Evolutionary conservation across 92 coral and sea anemone genomes (phyloP), one percentile per base, ranked within the genome.

Genomic region (Pocillopora grandis): DNA sequence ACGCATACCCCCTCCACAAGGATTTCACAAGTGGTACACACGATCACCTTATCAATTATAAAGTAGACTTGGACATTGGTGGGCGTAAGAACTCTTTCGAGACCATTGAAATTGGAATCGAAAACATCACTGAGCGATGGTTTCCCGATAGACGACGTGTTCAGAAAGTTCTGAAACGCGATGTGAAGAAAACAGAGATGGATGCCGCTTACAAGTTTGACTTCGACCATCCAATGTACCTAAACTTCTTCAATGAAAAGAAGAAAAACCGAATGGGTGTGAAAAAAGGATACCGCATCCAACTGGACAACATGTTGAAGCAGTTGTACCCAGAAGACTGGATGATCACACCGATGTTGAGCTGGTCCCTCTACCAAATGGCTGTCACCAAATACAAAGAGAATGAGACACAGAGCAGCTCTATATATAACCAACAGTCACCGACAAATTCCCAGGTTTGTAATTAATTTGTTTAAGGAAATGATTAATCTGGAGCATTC

Each of bases 321-420:
- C 92, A 93, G 80, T 72, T 95, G 77, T 95, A 91, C 71, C 97
- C 98, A 5, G 92, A 93, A 56, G 92, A 93, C 76, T 95, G 98
- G 98, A 81, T 90, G 75, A 66, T 95, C 27, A 89, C 89, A 5
- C 91, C 92, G 17, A 92, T 89, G 56, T 76, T 92, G 23, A 88
- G 91, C 77, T 95, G 98, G 97, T 94, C 94, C 15, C 86, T 90
- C 64, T 94, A 92, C 70, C 98, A 94, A 80, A 79, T 94, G 91
- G 98, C 98, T 23, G 98, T 94, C 27, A 94, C 98, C 36, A 94
- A 87, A 72, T 86, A 86, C 92, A 95, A 93, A 82, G 93, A 89
- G 64, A 93, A 76, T 20, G 98, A 95, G 75, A 80, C 88, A 33
- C 75, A 90, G 66, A 95, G 98, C 75, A 90, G 95, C 27, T 95